Evolutionary conservation across 1,140 invertebrate genomes (phyloP).

Genomic region (Drosophila malerkotliana): DNA sequence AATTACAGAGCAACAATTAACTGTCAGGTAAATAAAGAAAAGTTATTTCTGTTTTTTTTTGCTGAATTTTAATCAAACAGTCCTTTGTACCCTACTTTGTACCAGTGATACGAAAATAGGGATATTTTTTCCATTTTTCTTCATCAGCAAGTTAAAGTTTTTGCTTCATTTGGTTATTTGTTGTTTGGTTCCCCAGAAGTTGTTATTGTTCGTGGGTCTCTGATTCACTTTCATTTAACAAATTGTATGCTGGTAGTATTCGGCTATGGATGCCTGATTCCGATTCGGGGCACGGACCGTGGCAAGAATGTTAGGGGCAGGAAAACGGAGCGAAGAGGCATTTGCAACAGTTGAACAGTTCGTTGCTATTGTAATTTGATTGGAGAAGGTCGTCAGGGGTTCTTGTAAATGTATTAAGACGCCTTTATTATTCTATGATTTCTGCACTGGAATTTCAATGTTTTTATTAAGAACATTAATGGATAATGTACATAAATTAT

Average conservation of each 20-base stretch:
- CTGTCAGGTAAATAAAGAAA: neutral
- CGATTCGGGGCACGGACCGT: conserved; percentile 18
- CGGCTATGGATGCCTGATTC: conserved; percentile 23
- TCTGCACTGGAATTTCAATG: neutral
- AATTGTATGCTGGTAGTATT: conserved; percentile 18
- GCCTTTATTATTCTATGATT: neutral
- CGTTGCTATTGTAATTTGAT: conserved; percentile 65
- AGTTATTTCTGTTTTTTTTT: no score
- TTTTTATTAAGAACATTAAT: no score
- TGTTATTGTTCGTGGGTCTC: conserved; percentile 9
- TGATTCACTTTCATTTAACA: conserved; percentile 25
- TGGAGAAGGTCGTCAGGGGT: conserved; percentile 1
- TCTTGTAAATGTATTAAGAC: conserved; percentile 38
- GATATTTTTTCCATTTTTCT: neutral
- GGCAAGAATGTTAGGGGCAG: neutral
- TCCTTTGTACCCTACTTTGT: neutral
- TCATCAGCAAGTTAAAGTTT: conserved; percentile 4
- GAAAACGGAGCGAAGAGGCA: conserved; percentile 9
- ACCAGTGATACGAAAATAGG: neutral
- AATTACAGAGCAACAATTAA: neutral
- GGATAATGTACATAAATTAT: no score
- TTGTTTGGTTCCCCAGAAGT: conserved; percentile 10
- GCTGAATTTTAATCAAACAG: neutral
- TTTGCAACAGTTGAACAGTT: conserved; percentile 65
- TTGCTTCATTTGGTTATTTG: conserved; percentile 25